Evolutionary conservation across 92 coral and sea anemone species (phyloP), one percentile per base, ranked within the genome.

Genomic region (Plumapathes pennacea): DNA sequence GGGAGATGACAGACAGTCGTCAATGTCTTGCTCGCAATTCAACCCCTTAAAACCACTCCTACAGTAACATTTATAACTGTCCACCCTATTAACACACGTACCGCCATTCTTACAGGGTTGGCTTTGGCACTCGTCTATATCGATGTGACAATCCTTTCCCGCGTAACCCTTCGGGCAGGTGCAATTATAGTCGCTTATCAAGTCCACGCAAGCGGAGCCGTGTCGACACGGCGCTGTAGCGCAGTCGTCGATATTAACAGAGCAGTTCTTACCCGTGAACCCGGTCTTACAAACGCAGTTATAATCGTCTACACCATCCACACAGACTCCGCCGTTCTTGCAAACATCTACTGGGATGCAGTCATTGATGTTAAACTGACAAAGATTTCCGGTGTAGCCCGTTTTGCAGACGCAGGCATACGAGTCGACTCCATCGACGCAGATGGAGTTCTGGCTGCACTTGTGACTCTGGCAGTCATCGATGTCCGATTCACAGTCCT

Each of bases 251-350:
- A 82, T 77, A 62, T 87, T 82, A 5, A 72, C 49, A 14, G 57
- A 25, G 40, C 95, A 87, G 52, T 82, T 74, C 32, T 71, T 71
- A 10, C 89, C 95, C 14, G 69, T 50, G 38, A 71, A 82, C 4
- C 95, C 95, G 25, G 95, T 71, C 10, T 65, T 78, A 25, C 95
- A 87, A 43, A 77, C 76, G 58, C 95, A 87, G 44, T 55, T 64
- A 30, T 64, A 87, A 26, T 73, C 83, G 51, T 78, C 64, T 15
- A 52, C 71, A 11, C 61, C 34, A n/a, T 82, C 95, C 17, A 77
- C 76, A 41, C 95, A 87, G 31, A 59, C 48, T 21, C 82, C 95
- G 30, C 60, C 63, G 71, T 77, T 77, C 54, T 49, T 45, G 27
- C 95, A 87, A 1, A 85, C 89, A 14, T 81, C 69, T 11, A 40